Evolutionary conservation across 2,797 vertebrate species (phyloP).

Genomic region (Chaenodraco wilsoni): DNA sequence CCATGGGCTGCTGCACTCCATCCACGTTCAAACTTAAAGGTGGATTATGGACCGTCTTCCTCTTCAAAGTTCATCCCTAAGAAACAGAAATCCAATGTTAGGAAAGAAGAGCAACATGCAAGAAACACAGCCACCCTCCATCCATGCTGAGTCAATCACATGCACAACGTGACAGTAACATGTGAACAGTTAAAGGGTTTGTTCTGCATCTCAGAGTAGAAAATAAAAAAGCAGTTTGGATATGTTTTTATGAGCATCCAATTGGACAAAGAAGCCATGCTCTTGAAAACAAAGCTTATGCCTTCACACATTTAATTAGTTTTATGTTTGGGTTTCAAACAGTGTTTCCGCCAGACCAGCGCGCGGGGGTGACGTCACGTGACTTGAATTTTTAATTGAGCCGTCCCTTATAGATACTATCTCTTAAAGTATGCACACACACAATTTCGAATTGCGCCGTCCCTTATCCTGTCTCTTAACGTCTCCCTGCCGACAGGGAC

Average conservation of each 20-base stretch:
- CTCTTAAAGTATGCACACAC: too few species aligned
- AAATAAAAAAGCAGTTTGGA: slow-evolving; percentile 10
- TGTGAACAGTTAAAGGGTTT: slow-evolving; percentile 27
- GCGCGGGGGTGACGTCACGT: too few species aligned
- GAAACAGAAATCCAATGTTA: slow-evolving; percentile 62
- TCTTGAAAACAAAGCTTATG: slow-evolving; percentile 48
- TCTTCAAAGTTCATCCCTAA: slow-evolving; percentile 98
- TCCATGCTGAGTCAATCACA: slow-evolving; percentile 36
- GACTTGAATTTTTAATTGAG: too few species aligned
- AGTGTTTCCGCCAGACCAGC: too few species aligned
- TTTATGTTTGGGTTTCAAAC: slow-evolving; percentile 18
- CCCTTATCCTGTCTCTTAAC: too few species aligned
- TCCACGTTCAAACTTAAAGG: slow-evolving; percentile 80
- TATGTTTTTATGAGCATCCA: slow-evolving; percentile 22
- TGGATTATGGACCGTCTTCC: slow-evolving; percentile 85
- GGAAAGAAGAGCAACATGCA: background rate
- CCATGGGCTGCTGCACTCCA: slow-evolving; percentile 69
- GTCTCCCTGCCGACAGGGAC: too few species aligned
- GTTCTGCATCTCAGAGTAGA: slow-evolving; percentile 51
- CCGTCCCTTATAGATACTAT: too few species aligned
- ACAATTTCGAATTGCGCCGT: too few species aligned
- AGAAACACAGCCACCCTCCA: background rate
- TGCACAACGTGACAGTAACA: slow-evolving; percentile 47
- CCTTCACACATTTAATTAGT: background rate
- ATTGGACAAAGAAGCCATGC: slow-evolving; percentile 60